These are phyloP conservation scores for Silurus lanzhouensis DNA, from an alignment of 2,797 vertebrate genomes.

Conservation along the genomic window DNA sequence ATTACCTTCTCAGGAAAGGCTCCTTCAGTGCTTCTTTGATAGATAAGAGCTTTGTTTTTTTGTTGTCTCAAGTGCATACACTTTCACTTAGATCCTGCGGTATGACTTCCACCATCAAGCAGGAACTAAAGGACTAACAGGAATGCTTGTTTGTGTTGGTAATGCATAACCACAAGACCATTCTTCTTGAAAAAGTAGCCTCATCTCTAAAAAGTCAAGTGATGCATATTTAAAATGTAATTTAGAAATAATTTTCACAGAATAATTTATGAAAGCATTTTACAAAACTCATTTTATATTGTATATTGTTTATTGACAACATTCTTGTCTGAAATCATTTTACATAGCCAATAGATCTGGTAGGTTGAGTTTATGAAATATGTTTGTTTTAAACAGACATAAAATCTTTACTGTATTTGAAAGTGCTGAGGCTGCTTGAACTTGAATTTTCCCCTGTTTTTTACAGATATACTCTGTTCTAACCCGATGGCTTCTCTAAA, in stretches of 20 bases:
- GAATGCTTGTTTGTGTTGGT: neutral
- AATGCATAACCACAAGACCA: neutral
- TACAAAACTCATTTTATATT: neutral
- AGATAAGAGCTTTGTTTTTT: neutral
- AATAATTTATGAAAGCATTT: neutral
- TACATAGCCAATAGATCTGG: neutral
- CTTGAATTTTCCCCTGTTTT: too few relatives aligned
- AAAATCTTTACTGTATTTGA: neutral
- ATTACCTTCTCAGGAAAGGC: neutral
- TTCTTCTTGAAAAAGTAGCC: neutral
- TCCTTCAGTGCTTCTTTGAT: neutral
- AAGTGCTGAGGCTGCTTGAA: neutral
- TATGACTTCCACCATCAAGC: neutral
- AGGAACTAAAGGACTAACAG: neutral
- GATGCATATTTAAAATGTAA: neutral
- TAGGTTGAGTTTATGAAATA: neutral
- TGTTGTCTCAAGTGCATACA: neutral
- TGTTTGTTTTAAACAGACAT: too few relatives aligned
- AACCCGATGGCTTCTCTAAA: slow-evolving; percentile 17
- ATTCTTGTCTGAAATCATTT: neutral
- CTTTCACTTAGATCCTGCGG: neutral
- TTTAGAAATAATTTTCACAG: slow-evolving; percentile 4
- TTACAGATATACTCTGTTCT: neutral
- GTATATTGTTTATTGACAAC: neutral
- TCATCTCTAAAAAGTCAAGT: neutral